These are phyloP conservation scores for Ranitomeya variabilis DNA, from an alignment of 2,113 vertebrate species.

Conservation along the genomic window DNA sequence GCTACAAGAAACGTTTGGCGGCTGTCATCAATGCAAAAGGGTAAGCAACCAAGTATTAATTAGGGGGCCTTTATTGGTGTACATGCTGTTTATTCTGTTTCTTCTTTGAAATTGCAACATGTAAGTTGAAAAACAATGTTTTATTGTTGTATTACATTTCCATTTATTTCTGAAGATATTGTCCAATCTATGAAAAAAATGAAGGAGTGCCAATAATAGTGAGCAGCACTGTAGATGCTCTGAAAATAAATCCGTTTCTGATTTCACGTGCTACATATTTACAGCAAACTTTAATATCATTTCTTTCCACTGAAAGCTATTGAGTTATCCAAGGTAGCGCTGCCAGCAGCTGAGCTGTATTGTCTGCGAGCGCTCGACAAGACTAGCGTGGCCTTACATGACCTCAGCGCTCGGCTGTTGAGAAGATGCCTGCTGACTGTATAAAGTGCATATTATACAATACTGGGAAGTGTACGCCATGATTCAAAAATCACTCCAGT, in stretches of 20 bases:
- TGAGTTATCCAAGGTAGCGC: conserved; percentile 63
- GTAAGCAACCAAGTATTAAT: too few species aligned
- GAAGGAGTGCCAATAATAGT: too few species aligned
- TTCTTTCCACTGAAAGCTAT: conserved; percentile 62
- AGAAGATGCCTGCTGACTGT: conserved; percentile 62
- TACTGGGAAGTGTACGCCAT: conserved; percentile 60
- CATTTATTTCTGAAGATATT: too few species aligned
- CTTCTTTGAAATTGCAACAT: too few species aligned
- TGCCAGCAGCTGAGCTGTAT: conserved; percentile 61
- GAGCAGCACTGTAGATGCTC: not conserved
- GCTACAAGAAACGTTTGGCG: too few species aligned
- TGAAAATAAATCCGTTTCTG: conserved; percentile 52
- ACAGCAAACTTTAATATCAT: conserved; percentile 61
- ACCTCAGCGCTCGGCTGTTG: conserved; percentile 64
- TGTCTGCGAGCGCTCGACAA: conserved; percentile 65
- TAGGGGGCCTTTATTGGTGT: too few species aligned
- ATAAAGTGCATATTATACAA: conserved; percentile 62
- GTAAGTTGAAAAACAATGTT: too few species aligned
- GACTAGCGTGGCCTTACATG: conserved; percentile 66
- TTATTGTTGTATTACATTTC: too few species aligned
- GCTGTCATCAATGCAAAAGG: too few species aligned
- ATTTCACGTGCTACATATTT: conserved; percentile 60
- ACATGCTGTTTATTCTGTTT: too few species aligned
- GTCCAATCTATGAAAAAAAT: too few species aligned
- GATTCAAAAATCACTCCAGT: conserved; percentile 62